phyloP scores from a whole-genome alignment of 2,797 vertebrate species.

The Orientallactaga sibirica region DNA sequence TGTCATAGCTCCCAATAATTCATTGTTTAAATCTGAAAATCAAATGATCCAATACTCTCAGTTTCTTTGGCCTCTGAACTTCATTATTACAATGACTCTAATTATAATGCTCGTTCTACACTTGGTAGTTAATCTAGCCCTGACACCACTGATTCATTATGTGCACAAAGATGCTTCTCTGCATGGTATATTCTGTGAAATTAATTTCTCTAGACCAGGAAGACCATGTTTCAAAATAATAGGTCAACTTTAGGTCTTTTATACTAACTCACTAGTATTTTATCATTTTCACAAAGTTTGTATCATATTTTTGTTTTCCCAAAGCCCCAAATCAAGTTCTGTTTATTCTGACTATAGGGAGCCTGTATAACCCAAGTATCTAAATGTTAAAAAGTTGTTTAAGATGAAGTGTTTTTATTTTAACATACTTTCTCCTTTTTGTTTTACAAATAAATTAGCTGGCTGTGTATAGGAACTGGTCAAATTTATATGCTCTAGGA shows the following conservation, averaged over 20 bases:
- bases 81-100: slow-evolving; percentile 48
- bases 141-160: slow-evolving; percentile 45
- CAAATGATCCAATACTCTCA: slow-evolving; percentile 37
- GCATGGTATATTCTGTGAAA: slow-evolving; percentile 20
- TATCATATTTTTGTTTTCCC: neutral
- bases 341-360: neutral
- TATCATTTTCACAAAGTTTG: slow-evolving; percentile 34
- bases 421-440: neutral
- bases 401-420: neutral
- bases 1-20: slow-evolving; percentile 39
- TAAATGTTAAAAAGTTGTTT: neutral
- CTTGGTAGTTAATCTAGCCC: slow-evolving; percentile 26
- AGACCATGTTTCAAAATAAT: slow-evolving; percentile 32
- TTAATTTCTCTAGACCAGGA: slow-evolving; percentile 40
- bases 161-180: neutral
- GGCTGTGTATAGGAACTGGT: neutral
- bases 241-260: neutral
- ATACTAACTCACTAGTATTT: neutral
- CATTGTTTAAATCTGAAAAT: slow-evolving; percentile 53
- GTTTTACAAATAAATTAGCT: slow-evolving; percentile 34
- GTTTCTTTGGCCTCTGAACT: slow-evolving; percentile 45
- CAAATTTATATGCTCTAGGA: neutral
- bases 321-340: neutral
- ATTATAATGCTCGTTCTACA: slow-evolving; percentile 22
- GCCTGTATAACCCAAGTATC: neutral